Evolutionary conservation across 1,140 invertebrate genomes (phyloP), one percentile per base, ranked within the genome.

Genomic region (Atta texana): DNA sequence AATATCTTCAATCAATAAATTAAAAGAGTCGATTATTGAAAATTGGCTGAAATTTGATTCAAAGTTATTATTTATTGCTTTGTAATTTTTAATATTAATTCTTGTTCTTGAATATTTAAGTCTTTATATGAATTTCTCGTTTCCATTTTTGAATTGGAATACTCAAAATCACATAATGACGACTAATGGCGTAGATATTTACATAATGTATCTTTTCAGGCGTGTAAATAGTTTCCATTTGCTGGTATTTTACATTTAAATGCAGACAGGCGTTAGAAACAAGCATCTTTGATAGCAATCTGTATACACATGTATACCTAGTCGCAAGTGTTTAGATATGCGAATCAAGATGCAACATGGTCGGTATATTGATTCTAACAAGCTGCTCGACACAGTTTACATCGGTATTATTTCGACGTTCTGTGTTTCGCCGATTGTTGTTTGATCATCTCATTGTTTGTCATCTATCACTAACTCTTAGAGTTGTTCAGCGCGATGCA

Each of bases 321-420:
- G 1, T 5, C 3, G 39, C 55, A 12, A 49, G 51, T 34, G 77
- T 51, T 63, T 78, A 78, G 44, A 53, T 78, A 34, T 51, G 61
- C 76, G 61, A 66, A 34, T 69, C 77, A n/a, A 81, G 77, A 57
- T 69, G 49, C 64, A 69, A 51, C 80, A 49, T 16, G n/a, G 12
- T 34, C 18, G 21, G 39, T 44, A 0, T 49, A 82, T 74, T 24
- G 68, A 72, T 74, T 82, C 24, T 59, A 74, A 82, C 80, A 72
- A 49, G 53, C 5, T 82, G 34, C 44, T 80, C 44, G 31, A 80
- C 64, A 39, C 34, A n/a, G 57, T 63, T 24, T 77, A 71, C 51
- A 55, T 80, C 10, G 44, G 49, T 69, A n/a, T 44, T 80, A 53
- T 31, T 72, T 57, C 53, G 24, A 49, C 55, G 53, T 31, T 82